A percentile compares a stretch with the other conserved stretches of the same genome.
These are phyloP conservation scores for Aricia agestis DNA, from an alignment of 1,140 invertebrate genomes.

Conservation along the genomic window DNA sequence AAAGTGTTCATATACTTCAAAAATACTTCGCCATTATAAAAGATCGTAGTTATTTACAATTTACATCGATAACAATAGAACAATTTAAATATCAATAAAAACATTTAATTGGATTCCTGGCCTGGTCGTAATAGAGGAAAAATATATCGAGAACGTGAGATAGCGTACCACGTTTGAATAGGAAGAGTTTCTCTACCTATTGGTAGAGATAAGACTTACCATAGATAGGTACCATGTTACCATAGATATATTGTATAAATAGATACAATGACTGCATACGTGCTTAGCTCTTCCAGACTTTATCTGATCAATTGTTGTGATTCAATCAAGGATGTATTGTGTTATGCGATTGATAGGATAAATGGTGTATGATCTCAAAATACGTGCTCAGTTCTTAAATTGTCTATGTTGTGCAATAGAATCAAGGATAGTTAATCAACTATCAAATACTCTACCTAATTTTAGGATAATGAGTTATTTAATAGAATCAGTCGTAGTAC, in stretches of 20 bases:
- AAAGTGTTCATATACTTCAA: too few relatives aligned
- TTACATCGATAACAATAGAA: constrained; percentile 9
- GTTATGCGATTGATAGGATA: too few relatives aligned
- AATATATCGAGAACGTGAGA: constrained; percentile 7
- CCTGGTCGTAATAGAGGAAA: not conserved
- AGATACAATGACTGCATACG: not conserved
- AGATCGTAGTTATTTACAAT: not conserved
- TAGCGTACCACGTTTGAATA: not conserved
- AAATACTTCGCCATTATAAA: not conserved
- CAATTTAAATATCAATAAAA: constrained; percentile 11
- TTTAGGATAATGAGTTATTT: too few relatives aligned
- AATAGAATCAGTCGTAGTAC: too few relatives aligned
- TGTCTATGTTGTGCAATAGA: too few relatives aligned
- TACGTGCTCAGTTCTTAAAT: too few relatives aligned
- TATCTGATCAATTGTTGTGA: not conserved
- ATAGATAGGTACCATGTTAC: not conserved
- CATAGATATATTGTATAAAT: not conserved
- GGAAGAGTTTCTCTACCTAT: not conserved
- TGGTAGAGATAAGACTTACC: not conserved
- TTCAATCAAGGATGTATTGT: not conserved
- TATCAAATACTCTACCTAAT: too few relatives aligned
- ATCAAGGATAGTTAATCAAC: too few relatives aligned
- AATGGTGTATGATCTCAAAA: too few relatives aligned
- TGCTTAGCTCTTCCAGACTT: not conserved
- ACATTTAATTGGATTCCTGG: not conserved